phyloP scores from a whole-genome alignment of 2,797 vertebrate genomes.

The Scolopax bukidnonensis region DNA sequence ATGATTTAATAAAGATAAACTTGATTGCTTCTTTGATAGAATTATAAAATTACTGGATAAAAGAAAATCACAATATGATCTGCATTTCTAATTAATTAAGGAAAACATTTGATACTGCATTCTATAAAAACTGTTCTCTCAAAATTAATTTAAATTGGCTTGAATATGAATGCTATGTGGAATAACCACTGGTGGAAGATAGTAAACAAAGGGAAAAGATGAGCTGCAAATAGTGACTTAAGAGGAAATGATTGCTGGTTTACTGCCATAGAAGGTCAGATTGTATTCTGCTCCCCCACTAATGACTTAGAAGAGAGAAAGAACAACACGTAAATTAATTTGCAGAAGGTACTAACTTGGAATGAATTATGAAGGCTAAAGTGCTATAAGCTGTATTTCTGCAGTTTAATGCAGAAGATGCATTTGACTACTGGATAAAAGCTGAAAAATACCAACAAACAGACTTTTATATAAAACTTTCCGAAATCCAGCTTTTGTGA shows the following conservation, averaged over 20 bases:
- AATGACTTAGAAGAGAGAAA: not conserved
- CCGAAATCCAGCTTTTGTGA: not conserved
- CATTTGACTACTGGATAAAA: not conserved
- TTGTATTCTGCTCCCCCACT: not conserved
- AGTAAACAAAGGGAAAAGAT: constrained; percentile 37
- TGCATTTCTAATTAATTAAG: constrained; percentile 33
- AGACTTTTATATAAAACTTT: not conserved
- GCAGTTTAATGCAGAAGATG: not conserved
- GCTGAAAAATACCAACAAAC: not conserved
- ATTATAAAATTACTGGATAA: constrained; percentile 26
- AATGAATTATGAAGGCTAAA: not conserved
- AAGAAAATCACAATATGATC: not conserved
- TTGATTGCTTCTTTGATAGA: constrained; percentile 32
- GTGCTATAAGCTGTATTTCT: not conserved
- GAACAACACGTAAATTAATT: not conserved
- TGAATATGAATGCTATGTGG: constrained; percentile 13
- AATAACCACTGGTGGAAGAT: constrained; percentile 9
- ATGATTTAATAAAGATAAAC: constrained; percentile 13
- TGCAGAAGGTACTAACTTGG: not conserved
- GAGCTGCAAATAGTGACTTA: not conserved
- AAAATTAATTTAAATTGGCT: constrained; percentile 53
- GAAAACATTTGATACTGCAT: constrained; percentile 8
- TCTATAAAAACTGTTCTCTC: constrained; percentile 2
- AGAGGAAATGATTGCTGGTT: not conserved
- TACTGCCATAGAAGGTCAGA: not conserved